phyloP scores from a whole-genome alignment of 1,140 invertebrate species.

The Aethina tumida region DNA sequence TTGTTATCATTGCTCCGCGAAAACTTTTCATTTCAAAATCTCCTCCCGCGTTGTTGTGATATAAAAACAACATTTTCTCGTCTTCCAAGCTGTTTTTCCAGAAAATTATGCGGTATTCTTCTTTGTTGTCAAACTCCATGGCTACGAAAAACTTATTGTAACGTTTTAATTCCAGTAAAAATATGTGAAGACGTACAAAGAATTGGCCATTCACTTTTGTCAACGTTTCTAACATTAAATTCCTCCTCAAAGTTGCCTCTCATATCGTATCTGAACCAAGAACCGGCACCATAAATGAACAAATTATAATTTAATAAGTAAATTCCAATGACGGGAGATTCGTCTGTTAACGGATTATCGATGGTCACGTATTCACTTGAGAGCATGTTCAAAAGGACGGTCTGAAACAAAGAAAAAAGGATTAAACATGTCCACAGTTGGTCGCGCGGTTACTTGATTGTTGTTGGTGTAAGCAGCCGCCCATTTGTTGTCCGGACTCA shows the following conservation, averaged over 20 bases:
- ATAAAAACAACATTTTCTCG: conserved; percentile 52
- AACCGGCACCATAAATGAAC: conserved; percentile 50
- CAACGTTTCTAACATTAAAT: conserved; percentile 45
- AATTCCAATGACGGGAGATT: conserved; percentile 48
- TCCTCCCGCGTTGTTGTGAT: conserved; percentile 45
- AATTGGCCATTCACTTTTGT: conserved; percentile 57
- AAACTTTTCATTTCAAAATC: conserved; percentile 58
- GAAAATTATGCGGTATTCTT: conserved; percentile 62
- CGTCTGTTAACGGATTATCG: conserved; percentile 69
- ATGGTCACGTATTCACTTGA: conserved; percentile 81
- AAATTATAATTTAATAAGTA: conserved; percentile 66
- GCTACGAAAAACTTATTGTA: conserved; percentile 34
- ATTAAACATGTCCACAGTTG: background rate
- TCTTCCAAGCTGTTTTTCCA: conserved; percentile 75
- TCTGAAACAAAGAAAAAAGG: conserved; percentile 41
- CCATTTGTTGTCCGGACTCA: conserved; percentile 93
- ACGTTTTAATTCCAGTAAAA: background rate
- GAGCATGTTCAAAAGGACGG: conserved; percentile 77
- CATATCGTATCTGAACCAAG: conserved; percentile 67
- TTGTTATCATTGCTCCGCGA: conserved; percentile 47
- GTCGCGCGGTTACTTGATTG: conserved; percentile 58
- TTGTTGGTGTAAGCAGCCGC: conserved; percentile 95
- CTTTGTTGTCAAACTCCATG: conserved; percentile 62
- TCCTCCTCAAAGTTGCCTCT: conserved; percentile 58
- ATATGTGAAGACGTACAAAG: conserved; percentile 42